phyloP scores from a whole-genome alignment of 1,140 invertebrate species.

The Limonius californicus region DNA sequence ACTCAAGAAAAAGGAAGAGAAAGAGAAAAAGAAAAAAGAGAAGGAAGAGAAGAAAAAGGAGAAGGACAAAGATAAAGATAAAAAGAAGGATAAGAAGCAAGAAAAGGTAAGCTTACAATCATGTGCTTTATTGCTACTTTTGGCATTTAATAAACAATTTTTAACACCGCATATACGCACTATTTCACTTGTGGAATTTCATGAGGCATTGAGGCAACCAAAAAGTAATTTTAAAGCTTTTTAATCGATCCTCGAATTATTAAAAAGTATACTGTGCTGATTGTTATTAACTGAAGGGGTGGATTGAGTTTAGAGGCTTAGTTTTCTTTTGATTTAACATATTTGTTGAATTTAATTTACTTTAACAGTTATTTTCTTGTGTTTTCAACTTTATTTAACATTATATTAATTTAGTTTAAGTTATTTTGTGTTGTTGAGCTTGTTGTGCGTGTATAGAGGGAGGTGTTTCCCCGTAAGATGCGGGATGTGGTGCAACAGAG shows the following conservation, averaged over 20 bases:
- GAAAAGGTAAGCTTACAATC: conserved; percentile 47
- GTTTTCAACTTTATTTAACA: conserved; percentile 40
- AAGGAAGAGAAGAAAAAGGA: conserved; percentile 58
- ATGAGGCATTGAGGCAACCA: neutral
- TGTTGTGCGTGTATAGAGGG: conserved; percentile 50
- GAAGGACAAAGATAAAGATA: conserved; percentile 46
- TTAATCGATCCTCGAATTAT: no score
- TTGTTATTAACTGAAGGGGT: neutral
- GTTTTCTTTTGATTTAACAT: neutral
- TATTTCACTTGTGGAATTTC: conserved; percentile 2
- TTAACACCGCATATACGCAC: conserved; percentile 10
- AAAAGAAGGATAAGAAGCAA: conserved; percentile 58
- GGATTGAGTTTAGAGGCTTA: conserved; percentile 6
- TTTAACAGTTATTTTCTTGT: neutral
- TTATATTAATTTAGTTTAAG: conserved; percentile 36
- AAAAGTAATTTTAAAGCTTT: no score
- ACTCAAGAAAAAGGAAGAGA: conserved; percentile 56
- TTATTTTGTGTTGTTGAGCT: conserved; percentile 42
- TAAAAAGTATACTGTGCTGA: no score
- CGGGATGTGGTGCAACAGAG: conserved; percentile 60
- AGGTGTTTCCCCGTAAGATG: conserved; percentile 69
- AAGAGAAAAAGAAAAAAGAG: conserved; percentile 61
- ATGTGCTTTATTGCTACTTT: conserved; percentile 8
- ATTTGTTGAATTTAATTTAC: neutral
- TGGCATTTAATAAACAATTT: conserved; percentile 4